phyloP scores from a whole-genome alignment of 2,113 vertebrate species.

The Oplegnathus fasciatus region DNA sequence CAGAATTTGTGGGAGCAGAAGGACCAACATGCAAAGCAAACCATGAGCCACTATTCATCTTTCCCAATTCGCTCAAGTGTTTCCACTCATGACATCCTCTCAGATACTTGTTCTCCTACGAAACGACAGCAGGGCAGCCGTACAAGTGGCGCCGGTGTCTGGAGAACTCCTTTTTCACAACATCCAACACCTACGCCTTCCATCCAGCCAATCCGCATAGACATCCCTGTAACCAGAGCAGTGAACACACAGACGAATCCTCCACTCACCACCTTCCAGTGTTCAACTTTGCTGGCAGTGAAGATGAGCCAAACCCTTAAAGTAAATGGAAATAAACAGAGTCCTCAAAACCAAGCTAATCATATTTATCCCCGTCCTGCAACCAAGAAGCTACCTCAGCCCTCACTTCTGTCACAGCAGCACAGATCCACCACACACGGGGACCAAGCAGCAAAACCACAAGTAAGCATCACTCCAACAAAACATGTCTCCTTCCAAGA shows the following conservation, averaged over 20 bases:
- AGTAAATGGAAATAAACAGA: conserved; percentile 15
- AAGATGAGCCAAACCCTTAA: conserved; percentile 25
- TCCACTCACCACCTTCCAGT: conserved; percentile 71
- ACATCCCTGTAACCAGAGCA: conserved; percentile 86
- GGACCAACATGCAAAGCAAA: conserved; percentile 69
- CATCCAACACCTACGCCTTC: conserved; percentile 79
- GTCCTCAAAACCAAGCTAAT: conserved; percentile 3
- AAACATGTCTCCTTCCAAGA: conserved; percentile 92
- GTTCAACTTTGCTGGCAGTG: not conserved
- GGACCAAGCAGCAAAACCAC: conserved; percentile 78
- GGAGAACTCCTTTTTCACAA: conserved; percentile 88
- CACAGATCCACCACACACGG: conserved; percentile 60
- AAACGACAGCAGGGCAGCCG: conserved; percentile 79
- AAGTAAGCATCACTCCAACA: conserved; percentile 74
- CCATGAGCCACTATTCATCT: conserved; percentile 75
- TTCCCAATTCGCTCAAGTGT: conserved; percentile 87
- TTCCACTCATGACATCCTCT: conserved; percentile 87
- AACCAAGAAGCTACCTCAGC: conserved; percentile 64
- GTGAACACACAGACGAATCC: conserved; percentile 76
- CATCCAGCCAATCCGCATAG: conserved; percentile 89
- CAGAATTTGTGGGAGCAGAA: conserved; percentile 69
- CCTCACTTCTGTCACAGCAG: conserved; percentile 57
- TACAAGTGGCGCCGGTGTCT: conserved; percentile 87
- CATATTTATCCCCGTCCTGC: conserved; percentile 63
- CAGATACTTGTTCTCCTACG: conserved; percentile 79